Evolutionary conservation across 2,888 invertebrate species (phyloP), one percentile per base, ranked within the genome.

Genomic region (Metellina segmentata): DNA sequence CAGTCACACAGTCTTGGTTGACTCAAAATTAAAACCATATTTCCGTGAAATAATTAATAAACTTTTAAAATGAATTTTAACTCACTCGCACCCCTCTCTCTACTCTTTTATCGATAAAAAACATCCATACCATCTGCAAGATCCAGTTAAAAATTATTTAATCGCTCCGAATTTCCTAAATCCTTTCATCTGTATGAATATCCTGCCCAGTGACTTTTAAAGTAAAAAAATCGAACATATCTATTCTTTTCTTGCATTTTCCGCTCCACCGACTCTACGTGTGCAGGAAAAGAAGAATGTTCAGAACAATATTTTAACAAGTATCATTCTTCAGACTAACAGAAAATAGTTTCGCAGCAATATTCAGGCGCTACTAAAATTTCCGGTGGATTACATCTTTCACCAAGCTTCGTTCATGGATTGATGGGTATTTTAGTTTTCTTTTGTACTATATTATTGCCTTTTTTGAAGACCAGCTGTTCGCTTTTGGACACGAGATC

Each of bases 341-440:
- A 72, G 79, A 78, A 87, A 87, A 78, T 78, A 87, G 87, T 87
- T 79, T 71, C 71, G 52, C 20, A 51, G 20, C 79, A 87, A 87
- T 87, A 87, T 87, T 79, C 87, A 87, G 87, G 51, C 70, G 71
- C 87, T 69, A 71, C 79, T 87, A 71, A 87, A 87, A 87, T 87
- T 79, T 87, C 87, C 87, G 79, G 19, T 51, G 87, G 79, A 87
- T 87, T 87, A 87, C 70, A 70, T 69, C 49, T 79, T 79, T 71
- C 78, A 52, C 87, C 87, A 87, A 87, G 71, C 79, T 87, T 79
- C n/a, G 79, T 87, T 87, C 87, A 87, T 79, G 87, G 87, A 87
- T 87, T 87, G 87, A 87, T 87, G 87, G 72, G 79, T 87, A 87
- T 79, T 87, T 79, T 70, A 70, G 79, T 53, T 77, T 78, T 78